phyloP scores from a whole-genome alignment of 2,113 vertebrate species.

The Poeciliopsis occidentalis region DNA sequence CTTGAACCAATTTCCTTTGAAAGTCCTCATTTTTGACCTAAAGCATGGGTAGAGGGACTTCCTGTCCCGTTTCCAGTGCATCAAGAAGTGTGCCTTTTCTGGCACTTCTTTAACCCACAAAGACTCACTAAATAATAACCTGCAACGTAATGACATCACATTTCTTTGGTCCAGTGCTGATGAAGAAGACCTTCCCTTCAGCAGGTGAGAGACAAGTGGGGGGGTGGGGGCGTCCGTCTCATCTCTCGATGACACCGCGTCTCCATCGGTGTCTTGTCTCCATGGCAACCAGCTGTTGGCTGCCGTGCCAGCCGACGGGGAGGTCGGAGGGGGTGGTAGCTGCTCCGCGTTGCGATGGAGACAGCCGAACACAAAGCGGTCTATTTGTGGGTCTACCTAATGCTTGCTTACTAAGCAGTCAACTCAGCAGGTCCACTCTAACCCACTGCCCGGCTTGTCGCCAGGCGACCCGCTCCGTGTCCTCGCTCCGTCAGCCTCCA shows the following conservation, averaged over 20 bases:
- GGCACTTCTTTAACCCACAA: neutral
- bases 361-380: no score
- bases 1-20: no score
- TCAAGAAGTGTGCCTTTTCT: neutral
- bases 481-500: no score
- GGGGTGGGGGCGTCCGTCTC: neutral
- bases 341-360: no score
- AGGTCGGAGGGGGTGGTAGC: no score
- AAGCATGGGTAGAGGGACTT: neutral
- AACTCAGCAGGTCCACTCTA: no score
- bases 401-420: no score
- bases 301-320: neutral
- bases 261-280: neutral
- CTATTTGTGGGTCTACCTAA: no score
- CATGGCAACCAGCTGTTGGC: neutral
- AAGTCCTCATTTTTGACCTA: neutral
- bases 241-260: neutral
- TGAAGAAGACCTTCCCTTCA: neutral
- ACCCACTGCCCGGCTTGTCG: no score
- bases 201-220: neutral
- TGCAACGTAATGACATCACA: neutral
- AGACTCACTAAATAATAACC: neutral
- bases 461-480: no score
- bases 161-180: neutral
- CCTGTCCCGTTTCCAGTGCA: neutral